These are phyloP conservation scores for Buphagus erythrorhynchus DNA, from an alignment of 2,797 vertebrate genomes.

Conservation along the genomic window DNA sequence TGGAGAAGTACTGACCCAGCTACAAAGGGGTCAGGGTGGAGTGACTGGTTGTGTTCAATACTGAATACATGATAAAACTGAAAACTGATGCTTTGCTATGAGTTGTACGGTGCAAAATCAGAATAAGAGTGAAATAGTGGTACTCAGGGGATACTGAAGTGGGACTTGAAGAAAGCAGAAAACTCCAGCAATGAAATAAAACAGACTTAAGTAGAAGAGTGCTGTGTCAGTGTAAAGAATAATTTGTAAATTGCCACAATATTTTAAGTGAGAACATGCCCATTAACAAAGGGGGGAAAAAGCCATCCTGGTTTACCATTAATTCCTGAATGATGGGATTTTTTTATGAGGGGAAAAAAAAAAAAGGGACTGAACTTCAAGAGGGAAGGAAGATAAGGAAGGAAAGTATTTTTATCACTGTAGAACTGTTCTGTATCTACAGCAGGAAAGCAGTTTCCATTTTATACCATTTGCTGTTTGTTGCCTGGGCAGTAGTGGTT, in stretches of 20 bases:
- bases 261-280: slow-evolving; percentile 58
- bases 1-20: neutral
- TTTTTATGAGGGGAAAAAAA: too few species aligned
- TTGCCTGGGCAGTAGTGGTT: neutral
- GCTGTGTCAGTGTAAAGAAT: slow-evolving; percentile 16
- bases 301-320: slow-evolving; percentile 2
- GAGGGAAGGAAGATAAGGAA: neutral
- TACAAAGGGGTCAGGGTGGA: neutral
- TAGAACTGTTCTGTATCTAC: neutral
- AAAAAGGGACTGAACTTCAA: neutral
- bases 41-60: neutral
- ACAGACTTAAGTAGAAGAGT: neutral
- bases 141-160: slow-evolving; percentile 9
- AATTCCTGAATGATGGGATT: neutral
- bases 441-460: neutral
- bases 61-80: neutral
- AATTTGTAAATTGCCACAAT: slow-evolving; percentile 55
- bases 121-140: neutral
- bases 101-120: neutral
- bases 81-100: neutral
- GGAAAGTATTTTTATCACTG: neutral
- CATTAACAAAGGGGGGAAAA: neutral
- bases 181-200: neutral
- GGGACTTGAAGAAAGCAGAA: neutral
- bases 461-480: neutral